phyloP scores from a whole-genome alignment of 2,888 invertebrate species.

The Pyrochroa serraticornis region DNA sequence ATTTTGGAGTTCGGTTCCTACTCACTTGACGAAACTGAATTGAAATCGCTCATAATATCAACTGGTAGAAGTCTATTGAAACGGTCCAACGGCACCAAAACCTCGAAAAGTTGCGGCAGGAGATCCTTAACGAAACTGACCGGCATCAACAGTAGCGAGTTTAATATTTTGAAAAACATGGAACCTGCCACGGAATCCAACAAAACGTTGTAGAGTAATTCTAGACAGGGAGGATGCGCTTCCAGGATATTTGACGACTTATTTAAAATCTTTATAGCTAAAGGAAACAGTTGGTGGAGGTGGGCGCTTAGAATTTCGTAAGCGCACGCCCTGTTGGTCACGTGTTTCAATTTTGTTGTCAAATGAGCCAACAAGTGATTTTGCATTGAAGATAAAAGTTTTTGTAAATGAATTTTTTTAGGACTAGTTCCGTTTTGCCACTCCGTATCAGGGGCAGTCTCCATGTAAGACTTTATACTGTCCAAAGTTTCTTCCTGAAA shows the following conservation, averaged over 20 bases:
- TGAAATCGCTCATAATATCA: conserved; percentile 51
- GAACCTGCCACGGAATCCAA: conserved; percentile 64
- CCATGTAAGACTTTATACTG: conserved; percentile 46
- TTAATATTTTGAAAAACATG: conserved; percentile 64
- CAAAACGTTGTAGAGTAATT: conserved; percentile 59
- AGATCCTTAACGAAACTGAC: conserved; percentile 53
- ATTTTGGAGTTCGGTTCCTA: conserved; percentile 1
- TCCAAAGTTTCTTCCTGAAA: conserved; percentile 50
- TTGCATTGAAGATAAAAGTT: conserved; percentile 64
- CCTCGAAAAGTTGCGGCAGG: conserved; percentile 53
- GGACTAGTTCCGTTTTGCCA: conserved; percentile 49
- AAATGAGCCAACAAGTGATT: conserved; percentile 65
- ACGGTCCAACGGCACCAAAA: conserved; percentile 55
- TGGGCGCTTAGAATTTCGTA: conserved; percentile 36
- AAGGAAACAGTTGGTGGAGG: conserved; percentile 48
- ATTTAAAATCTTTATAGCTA: conserved; percentile 50
- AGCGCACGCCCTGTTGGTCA: conserved; percentile 24
- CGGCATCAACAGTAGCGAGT: conserved; percentile 63
- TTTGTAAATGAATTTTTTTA: conserved; percentile 58
- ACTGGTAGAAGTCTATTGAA: conserved; percentile 56
- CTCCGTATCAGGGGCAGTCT: conserved; percentile 42
- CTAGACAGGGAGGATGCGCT: conserved; percentile 51
- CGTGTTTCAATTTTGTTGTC: conserved; percentile 34
- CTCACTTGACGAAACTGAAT: conserved; percentile 45
- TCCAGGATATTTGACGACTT: conserved; percentile 53